Evolutionary conservation across 2,888 invertebrate genomes (phyloP), one percentile per base, ranked within the genome.

Genomic region (Dynastes maya): DNA sequence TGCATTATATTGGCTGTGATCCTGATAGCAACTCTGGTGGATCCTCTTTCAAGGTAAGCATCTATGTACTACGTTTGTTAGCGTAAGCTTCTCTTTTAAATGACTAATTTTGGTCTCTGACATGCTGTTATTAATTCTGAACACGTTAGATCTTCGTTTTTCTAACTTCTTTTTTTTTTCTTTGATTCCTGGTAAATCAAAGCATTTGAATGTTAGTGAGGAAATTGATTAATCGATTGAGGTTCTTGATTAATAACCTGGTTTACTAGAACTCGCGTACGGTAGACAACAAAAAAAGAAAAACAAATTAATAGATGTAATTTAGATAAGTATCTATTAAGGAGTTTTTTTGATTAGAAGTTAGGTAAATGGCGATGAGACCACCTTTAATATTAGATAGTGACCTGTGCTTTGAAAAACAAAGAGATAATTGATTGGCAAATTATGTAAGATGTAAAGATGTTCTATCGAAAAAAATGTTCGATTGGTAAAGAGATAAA

Each of bases 1-100:
- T 98, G 97, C 87, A 96, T 97, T 40, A 87, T 96, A 68, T 91
- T 95, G 9, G 98, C 98, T 2, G 95, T 97, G 1, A 90, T 95
- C 80, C 94, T 98, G 87, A 95, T 98, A 76, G 95, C 95, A 2
- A 87, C 97, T 51, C 93, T 98, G 81, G 94, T 99, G 72, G 98
- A 98, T 90, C 97, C 97, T 2, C 91, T 98, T 2, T 95, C 96
- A 83, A 94, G 96, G 94, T 96, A 89, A 88, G 89, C 83, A 29
- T 27, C 11, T 61, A 6, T 9, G 16, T 9, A 32, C 8, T 11
- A 6, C 22, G 8, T 29, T 27, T 22, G 58, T 58, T 58, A 22
- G n/a, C 61, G 61, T 61, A 11, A 13, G 5, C 53, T 53, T 53
- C 16, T 16, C 4, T n/a, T n/a, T 53, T 53, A 53, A 53, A n/a